Evolutionary conservation across 2,797 vertebrate species (phyloP), one percentile per base, ranked within the genome.

Genomic region (Phaenicophaeus curvirostris): DNA sequence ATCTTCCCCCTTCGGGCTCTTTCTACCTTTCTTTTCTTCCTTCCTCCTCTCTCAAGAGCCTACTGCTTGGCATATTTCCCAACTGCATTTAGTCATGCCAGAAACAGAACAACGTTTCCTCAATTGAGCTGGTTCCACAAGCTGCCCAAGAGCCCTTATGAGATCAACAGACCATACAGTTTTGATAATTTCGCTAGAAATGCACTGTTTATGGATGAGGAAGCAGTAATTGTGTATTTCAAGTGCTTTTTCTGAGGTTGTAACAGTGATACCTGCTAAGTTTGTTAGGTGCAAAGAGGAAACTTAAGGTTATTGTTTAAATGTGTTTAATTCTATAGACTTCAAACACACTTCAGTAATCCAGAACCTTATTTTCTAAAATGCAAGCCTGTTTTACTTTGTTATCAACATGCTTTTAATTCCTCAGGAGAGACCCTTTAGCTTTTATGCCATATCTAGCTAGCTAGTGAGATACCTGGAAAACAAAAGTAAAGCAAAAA

Each of bases 1-100:
- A 95, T 91, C 27, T 80, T 90, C 27, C 82, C 28, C 42, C 87
- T 92, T 66, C 35, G 66, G 85, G 66, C 59, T 88, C 62, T 90
- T 95, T 90, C 65, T 74, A 82, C 77, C 55, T 94, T 85, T 94
- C 74, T 63, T 53, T 85, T 81, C 30, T 39, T 69, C 46, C 95
- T 76, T 42, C 61, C 68, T 91, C 31, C 46, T 84, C 63, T 39
- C 72, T 86, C 67, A 71, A 95, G 67, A 87, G 63, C 37, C 58
- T 67, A 79, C 89, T 85, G 41, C 50, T 81, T 92, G 90, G 81
- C 73, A 20, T 44, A 61, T 90, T 93, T 94, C 93, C 91, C 67
- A 96, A 83, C 62, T 42, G 51, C 37, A 75, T 94, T 94, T 95
- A 96, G 94, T 92, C 82, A 75, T 95, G 79, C 66, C 82, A 94